These are phyloP conservation scores for Diarsia mendica DNA, from an alignment of 2,888 invertebrate species.

Conservation along the genomic window DNA sequence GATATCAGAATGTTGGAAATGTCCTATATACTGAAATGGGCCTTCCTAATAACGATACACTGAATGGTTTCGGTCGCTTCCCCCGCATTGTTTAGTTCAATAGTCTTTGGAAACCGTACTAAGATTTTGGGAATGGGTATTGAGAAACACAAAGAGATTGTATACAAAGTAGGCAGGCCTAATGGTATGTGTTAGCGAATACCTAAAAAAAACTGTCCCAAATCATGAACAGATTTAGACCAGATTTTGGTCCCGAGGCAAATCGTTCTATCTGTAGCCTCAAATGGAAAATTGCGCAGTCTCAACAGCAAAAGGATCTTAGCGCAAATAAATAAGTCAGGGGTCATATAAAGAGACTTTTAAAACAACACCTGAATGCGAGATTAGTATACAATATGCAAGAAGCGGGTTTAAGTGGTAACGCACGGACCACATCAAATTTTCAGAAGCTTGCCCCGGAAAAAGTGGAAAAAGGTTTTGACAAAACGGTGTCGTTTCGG, in stretches of 20 bases:
- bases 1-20: constrained; percentile 48
- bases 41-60: constrained; percentile 49
- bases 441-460: constrained; percentile 71
- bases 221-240: constrained; percentile 26
- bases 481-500: constrained; percentile 77
- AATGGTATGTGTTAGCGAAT: constrained; percentile 11
- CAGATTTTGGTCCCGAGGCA: constrained; percentile 37
- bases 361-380: constrained; percentile 69
- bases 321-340: constrained; percentile 56
- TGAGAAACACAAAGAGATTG: constrained; percentile 34
- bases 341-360: constrained; percentile 58
- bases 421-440: constrained; percentile 75
- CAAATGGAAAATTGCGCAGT: constrained; percentile 46
- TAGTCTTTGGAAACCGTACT: constrained; percentile 39
- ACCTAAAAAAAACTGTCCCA: constrained; percentile 26
- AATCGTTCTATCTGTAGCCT: constrained; percentile 30
- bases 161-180: constrained; percentile 15
- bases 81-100: constrained; percentile 41
- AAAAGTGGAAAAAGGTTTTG: constrained; percentile 74
- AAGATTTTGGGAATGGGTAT: constrained; percentile 26
- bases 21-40: constrained; percentile 43
- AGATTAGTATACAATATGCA: constrained; percentile 73
- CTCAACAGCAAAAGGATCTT: constrained; percentile 50
- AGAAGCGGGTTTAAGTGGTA: constrained; percentile 72
- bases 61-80: constrained; percentile 41